Evolutionary conservation across 1,140 invertebrate species (phyloP).

Genomic region (Cotesia glomerata): DNA sequence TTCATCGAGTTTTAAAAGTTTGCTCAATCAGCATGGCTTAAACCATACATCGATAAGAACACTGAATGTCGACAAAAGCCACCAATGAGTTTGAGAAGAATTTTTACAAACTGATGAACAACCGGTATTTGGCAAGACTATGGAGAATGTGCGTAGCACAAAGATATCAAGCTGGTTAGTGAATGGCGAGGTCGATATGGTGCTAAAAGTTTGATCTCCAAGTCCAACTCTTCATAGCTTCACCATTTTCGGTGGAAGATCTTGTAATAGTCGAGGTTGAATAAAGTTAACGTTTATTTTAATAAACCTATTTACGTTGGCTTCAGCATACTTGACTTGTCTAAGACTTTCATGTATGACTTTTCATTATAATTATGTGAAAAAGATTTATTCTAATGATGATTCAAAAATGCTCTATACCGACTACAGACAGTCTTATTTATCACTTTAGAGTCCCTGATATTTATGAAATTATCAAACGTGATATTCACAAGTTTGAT

Average conservation of each 20-base stretch:
- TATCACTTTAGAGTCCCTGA: no score
- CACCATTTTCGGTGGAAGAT: constrained; percentile 32
- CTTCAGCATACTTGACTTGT: no score
- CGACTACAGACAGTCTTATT: no score
- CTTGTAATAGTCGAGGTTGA: constrained; percentile 3
- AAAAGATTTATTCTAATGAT: not conserved
- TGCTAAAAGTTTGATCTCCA: constrained; percentile 34
- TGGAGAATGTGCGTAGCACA: constrained; percentile 32
- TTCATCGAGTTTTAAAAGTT: constrained; percentile 35
- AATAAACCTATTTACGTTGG: no score
- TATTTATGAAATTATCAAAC: no score
- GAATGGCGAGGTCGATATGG: constrained; percentile 25
- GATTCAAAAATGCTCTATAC: no score
- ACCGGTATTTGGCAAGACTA: not conserved
- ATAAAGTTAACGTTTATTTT: not conserved
- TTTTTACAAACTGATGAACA: no score
- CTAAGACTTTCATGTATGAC: no score
- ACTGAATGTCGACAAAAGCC: no score
- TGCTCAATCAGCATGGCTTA: constrained; percentile 33
- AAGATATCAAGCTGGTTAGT: constrained; percentile 37
- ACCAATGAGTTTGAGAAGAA: no score
- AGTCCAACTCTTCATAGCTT: constrained; percentile 41
- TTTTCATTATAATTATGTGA: no score
- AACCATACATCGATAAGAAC: constrained; percentile 9
- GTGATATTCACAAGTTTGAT: no score